Evolutionary conservation across 2,113 vertebrate species (phyloP).

Genomic region (Rhinoderma darwinii): DNA sequence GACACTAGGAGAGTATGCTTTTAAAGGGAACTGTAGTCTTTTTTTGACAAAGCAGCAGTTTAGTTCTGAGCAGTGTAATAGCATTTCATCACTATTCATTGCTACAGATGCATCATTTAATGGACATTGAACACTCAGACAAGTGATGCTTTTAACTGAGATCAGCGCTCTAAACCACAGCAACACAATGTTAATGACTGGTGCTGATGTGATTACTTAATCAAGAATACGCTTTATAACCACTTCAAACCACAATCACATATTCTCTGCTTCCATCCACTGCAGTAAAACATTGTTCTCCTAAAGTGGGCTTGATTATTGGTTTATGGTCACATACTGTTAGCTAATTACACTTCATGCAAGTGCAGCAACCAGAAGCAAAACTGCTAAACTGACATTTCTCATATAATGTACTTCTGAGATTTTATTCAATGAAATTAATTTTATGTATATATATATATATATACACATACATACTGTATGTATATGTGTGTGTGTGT

Average conservation of each 20-base stretch:
- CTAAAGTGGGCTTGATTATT: slow-evolving; percentile 61
- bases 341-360: slow-evolving; percentile 30
- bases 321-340: slow-evolving; percentile 57
- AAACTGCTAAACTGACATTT: not conserved
- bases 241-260: slow-evolving; percentile 62
- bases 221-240: slow-evolving; percentile 65
- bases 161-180: slow-evolving; percentile 43
- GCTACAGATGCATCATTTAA: slow-evolving; percentile 69
- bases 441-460: not conserved
- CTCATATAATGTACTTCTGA: not conserved
- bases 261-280: slow-evolving; percentile 63
- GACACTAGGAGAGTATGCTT: not conserved
- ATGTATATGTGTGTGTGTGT: not conserved
- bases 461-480: too few relatives aligned
- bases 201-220: slow-evolving; percentile 67
- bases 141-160: slow-evolving; percentile 61
- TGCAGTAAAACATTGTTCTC: slow-evolving; percentile 62
- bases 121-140: slow-evolving; percentile 50
- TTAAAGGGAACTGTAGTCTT: not conserved
- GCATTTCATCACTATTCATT: slow-evolving; percentile 59
- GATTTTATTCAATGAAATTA: not conserved
- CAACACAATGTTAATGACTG: slow-evolving; percentile 63
- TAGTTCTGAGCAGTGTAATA: not conserved
- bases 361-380: not conserved
- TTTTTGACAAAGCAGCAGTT: not conserved